Conservation (phyloP, 2,113 vertebrate genomes). For the Hystrix cristata region DNA sequence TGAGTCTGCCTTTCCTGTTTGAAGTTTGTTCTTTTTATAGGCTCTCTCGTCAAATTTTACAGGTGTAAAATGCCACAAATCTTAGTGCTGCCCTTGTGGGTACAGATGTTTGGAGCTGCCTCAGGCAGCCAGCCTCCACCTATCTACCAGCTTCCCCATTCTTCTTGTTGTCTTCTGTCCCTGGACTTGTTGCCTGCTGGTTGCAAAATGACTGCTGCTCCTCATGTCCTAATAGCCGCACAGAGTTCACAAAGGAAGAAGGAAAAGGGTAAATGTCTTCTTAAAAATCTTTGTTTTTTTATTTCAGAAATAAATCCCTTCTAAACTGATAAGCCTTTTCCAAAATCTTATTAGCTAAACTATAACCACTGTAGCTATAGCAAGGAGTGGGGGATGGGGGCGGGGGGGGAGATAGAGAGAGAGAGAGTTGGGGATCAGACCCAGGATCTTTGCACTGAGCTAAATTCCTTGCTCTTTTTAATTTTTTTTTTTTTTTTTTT, state of each 20-base stretch:
- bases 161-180: not conserved
- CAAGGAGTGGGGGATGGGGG: not conserved
- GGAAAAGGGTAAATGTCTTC: not conserved
- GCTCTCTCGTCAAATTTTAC: not conserved
- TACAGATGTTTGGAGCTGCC: rapidly evolving
- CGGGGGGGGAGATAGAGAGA: too few species aligned
- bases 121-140: too few species aligned
- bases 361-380: not conserved
- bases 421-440: too few species aligned
- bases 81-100: not conserved
- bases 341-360: not conserved
- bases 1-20: not conserved
- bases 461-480: too few species aligned
- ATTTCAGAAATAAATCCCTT: not conserved
- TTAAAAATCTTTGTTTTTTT: not conserved
- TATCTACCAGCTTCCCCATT: not conserved
- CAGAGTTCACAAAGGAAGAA: not conserved
- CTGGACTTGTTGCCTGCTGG: not conserved
- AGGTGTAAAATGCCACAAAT: not conserved
- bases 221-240: not conserved
- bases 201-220: not conserved
- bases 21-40: not conserved
- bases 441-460: too few species aligned
- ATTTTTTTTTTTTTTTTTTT: not conserved
- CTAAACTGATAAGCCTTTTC: not conserved